Base-by-base conservation (phyloP, 2,797 vertebrate species). In the Diplodus sargus region DNA sequence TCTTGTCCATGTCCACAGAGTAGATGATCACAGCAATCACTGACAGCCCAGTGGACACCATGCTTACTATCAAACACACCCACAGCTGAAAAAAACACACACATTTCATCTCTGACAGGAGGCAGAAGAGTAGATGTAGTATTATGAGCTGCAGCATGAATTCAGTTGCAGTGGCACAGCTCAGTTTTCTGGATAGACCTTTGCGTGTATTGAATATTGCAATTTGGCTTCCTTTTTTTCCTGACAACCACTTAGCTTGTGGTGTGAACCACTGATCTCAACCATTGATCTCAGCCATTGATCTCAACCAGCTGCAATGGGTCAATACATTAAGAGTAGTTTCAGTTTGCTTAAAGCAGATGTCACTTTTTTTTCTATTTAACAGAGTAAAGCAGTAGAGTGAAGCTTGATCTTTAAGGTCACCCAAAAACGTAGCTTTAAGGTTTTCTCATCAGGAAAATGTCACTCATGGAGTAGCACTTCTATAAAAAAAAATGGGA, bases 21-120 rank as follows among this genome's bases (percentile, higher is more conserved):
- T 95, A 95, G 62, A 95, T 79, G 83, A 90, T 86, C 45, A 92
- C 60, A 28, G 94, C 93, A 47, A 90, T 58, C 30, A 90, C 5
- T 4, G 95, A 92, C 54, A 93, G 57, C 65, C 90, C 49, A 2
- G 74, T 43, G 23, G 92, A 78, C 30, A 61, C 64, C 14, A 57
- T 0, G 45, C 89, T 92, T 14, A 81, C 53, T 1, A 68, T 4
- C 75, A 95, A 18, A 87, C 93, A 94, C 45, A 52, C 17, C 10
- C 45, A 54, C 51, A 95, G 54, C 95, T 95, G 76, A 16, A 75
- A 28, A 75, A 28, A 58, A 17, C 8, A 67, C 14, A 61, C 53
- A 62, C 23, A 60, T 17, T 51, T 51, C 13, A 52, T 22, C 3
- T 30, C 69, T 49, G 12, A 43, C 1, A 30, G 14, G 4, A 8